phyloP scores from a whole-genome alignment of 2,797 vertebrate species.

The Sitta carolinensis region DNA sequence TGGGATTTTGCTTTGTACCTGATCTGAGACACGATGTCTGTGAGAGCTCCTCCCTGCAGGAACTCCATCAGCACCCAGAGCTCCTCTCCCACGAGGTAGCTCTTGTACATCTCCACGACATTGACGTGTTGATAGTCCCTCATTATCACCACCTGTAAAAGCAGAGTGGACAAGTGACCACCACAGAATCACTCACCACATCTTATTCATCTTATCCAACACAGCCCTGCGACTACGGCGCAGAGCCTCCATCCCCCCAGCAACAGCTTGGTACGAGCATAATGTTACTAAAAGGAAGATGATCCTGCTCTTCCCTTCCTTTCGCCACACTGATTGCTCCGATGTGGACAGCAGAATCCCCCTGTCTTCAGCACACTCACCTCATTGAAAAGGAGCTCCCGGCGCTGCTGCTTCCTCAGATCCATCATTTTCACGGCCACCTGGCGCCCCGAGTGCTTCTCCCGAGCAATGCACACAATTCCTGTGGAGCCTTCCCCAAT shows the following conservation, averaged over 20 bases:
- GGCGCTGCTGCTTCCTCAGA: slow-evolving; percentile 93
- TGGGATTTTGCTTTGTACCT: slow-evolving; percentile 76
- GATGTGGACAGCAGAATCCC: background rate
- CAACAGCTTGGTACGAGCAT: rapidly evolving
- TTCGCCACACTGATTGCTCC: background rate
- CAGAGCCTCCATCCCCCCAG: background rate
- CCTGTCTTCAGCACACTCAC: slow-evolving; percentile 56
- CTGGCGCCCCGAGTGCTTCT: slow-evolving; percentile 93
- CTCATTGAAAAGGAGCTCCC: slow-evolving; percentile 98
- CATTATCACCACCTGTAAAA: slow-evolving; percentile 95
- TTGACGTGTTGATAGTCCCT: slow-evolving; percentile 97
- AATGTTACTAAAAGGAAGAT: background rate
- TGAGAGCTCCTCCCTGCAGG: slow-evolving; percentile 96
- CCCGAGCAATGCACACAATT: slow-evolving; percentile 94
- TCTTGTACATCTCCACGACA: slow-evolving; percentile 99
- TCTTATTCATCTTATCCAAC: background rate
- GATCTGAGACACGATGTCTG: slow-evolving; percentile 97
- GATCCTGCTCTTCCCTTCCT: background rate
- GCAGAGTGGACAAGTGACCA: background rate
- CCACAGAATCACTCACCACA: background rate
- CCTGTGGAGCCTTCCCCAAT: slow-evolving; percentile 97
- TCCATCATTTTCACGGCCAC: slow-evolving; percentile 99
- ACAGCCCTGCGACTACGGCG: rapidly evolving
- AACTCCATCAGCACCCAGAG: slow-evolving; percentile 99
- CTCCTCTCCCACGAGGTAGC: slow-evolving; percentile 96